Base-by-base conservation (phyloP, 2,888 invertebrate species). In the Acanthoscelides obtectus region DNA sequence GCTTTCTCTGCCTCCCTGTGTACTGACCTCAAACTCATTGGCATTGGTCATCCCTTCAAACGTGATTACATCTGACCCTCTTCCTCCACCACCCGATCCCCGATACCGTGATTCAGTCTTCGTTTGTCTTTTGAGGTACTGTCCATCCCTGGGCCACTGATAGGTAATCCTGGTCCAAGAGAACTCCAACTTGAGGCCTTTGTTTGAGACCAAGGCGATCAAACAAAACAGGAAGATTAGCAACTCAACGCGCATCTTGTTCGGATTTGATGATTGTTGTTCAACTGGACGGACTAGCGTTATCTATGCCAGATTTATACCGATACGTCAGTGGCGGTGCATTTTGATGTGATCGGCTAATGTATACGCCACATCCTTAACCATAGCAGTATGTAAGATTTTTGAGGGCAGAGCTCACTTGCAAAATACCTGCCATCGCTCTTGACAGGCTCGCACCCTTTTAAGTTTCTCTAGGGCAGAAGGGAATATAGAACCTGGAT, bases 151-250 rank as follows among this genome's bases (percentile, higher is more conserved):
- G 2, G 78, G 78, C 79, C 80, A 79, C 20, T 70, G 78, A 71
- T 83, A 85, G 72, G 73, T 80, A 22, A 85, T 81, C 70, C 84
- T 79, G 20, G 82, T 81, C 85, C 85, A 85, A 0, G 83, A 81
- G 74, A 85, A 85, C 75, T 84, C 84, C 77, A 85, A 84, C 22
- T 79, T 81, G 66, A 66, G 66, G 17, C 66, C 66, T 66, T 22
- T 20, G 5, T 20, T 8, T 19, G 19, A 45, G 45, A 17, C 12
- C 45, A 45, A 45, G 45, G 45, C 17, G 12, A 45, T 6, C 45
- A 45, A 17, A 12, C 45, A 45, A 17, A 6, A 45, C 45, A 45
- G 45, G 45, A 45, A 45, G 45, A 45, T 45, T 17, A 45, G 8
- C 45, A 12, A 45, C 17, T 45, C 45, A 1, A 4, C 45, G 45